phyloP scores from a whole-genome alignment of 2,113 vertebrate genomes.

The Heterochromis multidens region DNA sequence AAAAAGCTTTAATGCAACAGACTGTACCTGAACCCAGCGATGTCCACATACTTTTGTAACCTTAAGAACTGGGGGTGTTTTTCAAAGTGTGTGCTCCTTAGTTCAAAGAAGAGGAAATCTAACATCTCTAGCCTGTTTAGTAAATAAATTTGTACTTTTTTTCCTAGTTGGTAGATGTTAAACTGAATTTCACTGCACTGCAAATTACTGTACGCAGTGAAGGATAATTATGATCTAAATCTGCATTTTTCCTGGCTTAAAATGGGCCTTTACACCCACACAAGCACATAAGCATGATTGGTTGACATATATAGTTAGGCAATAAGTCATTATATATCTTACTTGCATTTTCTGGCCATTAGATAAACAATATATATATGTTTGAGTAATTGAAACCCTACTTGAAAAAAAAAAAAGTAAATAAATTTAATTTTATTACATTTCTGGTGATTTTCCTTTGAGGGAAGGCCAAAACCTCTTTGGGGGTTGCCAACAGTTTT shows the following conservation, averaged over 20 bases:
- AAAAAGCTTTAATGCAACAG: too few species aligned
- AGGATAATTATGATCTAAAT: background rate
- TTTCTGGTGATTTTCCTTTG: background rate
- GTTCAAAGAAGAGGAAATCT: background rate
- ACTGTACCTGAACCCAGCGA: background rate
- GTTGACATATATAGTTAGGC: too few species aligned
- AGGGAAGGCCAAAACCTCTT: background rate
- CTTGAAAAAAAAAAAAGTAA: background rate
- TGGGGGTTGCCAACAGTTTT: background rate
- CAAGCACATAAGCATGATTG: background rate
- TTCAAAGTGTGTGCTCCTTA: background rate
- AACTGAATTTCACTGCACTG: background rate
- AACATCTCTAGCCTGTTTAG: background rate
- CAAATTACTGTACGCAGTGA: background rate
- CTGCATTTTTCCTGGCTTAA: background rate
- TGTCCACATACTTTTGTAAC: background rate
- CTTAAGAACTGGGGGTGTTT: fast-evolving
- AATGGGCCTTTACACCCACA: background rate
- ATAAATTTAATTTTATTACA: fast-evolving
- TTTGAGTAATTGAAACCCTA: background rate
- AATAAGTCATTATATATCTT: too few species aligned
- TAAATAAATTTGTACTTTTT: background rate
- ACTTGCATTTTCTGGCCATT: too few species aligned
- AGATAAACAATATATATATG: fast-evolving
- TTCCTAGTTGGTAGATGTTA: background rate